Evolutionary conservation across 2,113 vertebrate genomes (phyloP).

Genomic region (Tenebrosternarchus preto): DNA sequence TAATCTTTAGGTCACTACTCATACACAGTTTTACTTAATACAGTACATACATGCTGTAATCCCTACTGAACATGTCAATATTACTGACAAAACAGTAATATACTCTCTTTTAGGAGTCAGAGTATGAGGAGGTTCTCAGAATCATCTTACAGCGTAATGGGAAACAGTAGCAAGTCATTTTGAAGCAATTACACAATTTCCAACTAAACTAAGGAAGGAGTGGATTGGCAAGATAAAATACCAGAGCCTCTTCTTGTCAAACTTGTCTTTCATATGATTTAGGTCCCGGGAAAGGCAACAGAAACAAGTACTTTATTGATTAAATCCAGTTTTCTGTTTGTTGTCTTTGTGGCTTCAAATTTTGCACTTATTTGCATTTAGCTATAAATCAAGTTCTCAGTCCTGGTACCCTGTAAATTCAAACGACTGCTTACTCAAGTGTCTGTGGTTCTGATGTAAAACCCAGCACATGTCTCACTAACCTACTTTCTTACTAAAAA

Average conservation of each 20-base stretch:
- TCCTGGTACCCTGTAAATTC: not conserved
- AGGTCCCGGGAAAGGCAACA: not conserved
- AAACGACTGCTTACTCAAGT: not conserved
- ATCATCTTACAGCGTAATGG: not conserved
- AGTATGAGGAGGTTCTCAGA: not conserved
- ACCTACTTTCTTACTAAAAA: conserved; percentile 30
- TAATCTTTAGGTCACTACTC: no score
- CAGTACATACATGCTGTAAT: no score
- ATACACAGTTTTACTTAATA: no score
- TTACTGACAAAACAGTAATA: no score
- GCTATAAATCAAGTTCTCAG: not conserved
- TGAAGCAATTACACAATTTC: not conserved
- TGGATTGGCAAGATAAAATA: not conserved
- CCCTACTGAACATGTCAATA: no score
- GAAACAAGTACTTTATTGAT: not conserved
- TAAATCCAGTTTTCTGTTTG: not conserved
- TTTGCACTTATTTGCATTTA: not conserved
- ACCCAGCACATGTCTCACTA: conserved; percentile 52
- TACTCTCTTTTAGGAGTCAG: no score
- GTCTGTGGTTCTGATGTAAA: not conserved
- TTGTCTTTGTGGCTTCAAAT: not conserved
- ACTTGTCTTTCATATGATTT: not conserved
- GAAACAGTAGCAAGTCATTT: not conserved
- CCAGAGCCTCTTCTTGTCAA: not conserved
- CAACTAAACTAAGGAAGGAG: not conserved